Evolutionary conservation across 2,113 vertebrate genomes (phyloP), one percentile per base, ranked within the genome.

Genomic region (Empidonax alnorum): DNA sequence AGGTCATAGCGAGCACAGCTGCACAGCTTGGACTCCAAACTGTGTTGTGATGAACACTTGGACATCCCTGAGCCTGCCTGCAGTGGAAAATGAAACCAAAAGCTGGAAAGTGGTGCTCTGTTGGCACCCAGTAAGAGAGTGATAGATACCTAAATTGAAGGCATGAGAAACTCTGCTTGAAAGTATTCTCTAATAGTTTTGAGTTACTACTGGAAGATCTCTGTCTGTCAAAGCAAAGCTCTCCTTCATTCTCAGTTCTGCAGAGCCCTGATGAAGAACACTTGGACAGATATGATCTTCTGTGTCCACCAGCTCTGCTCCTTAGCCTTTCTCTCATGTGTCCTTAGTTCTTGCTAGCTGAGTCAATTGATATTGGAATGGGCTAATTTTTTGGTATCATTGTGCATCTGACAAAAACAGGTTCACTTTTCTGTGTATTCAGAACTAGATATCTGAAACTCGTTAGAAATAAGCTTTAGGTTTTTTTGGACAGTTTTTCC

Each of bases 311-410:
- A 52, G 6, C 41, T 84, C 55, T 81, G 25, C 59, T 93, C 11
- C 47, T 84, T 61, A 53, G 27, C 59, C 14, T 80, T 73, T 56
- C 10, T 50, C 14, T 76, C 33, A 3, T 24, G 10, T 28, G n/a
- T 50, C 49, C 37, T 37, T 71, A 28, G 24, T 44, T 66, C 47
- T 82, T 76, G 17, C 44, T 59, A 4, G 12, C 41, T 81, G 65
- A 77, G 10, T 63, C 1, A 5, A 39, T 59, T 7, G 3, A 4
- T 61, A 0, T 37, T 78, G 75, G 58, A 83, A 75, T 3, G 2
- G 16, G 14, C 16, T 39, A 12, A 27, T 87, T 17, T 76, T 82
- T 42, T 73, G 41, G 41, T 80, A 49, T 12, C 6, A 21, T 8
- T 65, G 53, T 79, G 19, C 5, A 1, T 62, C 18, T 41, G 12